Percentiles rank a stretch among this genome's conserved stretches.
Evolutionary conservation across 2,888 invertebrate species (phyloP).

Genomic region (Prosapia bicincta): DNA sequence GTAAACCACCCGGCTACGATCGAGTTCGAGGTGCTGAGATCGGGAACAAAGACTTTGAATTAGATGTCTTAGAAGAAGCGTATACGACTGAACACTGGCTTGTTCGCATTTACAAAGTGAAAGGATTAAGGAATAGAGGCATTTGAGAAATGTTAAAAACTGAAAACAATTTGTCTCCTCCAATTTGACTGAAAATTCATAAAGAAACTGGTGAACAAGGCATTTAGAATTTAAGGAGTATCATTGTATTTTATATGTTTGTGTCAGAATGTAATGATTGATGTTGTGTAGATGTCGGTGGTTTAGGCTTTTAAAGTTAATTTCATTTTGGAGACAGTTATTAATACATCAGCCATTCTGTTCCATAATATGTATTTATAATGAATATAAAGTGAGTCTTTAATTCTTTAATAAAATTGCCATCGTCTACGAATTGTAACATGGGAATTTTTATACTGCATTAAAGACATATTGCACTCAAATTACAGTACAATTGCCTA

Average conservation of each 20-base stretch:
- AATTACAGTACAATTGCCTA: too few relatives aligned
- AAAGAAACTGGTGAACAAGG: neutral
- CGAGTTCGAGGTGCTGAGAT: slow-evolving; percentile 96
- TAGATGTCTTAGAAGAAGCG: slow-evolving; percentile 98
- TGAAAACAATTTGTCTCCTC: neutral
- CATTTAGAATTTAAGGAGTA: neutral
- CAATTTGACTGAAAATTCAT: neutral
- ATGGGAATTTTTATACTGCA: too few relatives aligned
- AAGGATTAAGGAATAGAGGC: slow-evolving; percentile 87
- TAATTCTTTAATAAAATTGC: too few relatives aligned
- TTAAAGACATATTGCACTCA: too few relatives aligned
- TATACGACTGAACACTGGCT: slow-evolving; percentile 99
- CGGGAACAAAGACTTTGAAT: slow-evolving; percentile 96
- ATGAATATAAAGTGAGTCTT: too few relatives aligned
- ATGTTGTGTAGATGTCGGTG: neutral
- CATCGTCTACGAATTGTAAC: too few relatives aligned
- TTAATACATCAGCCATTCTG: too few relatives aligned
- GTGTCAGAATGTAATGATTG: neutral
- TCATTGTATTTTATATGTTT: neutral
- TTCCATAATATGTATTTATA: too few relatives aligned
- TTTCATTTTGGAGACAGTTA: neutral
- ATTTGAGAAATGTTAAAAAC: slow-evolving; percentile 48
- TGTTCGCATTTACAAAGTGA: slow-evolving; percentile 96
- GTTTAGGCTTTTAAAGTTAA: neutral
- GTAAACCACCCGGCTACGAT: slow-evolving; percentile 94